These are phyloP conservation scores for Gallinago media DNA, from an alignment of 2,113 vertebrate species.

Conservation along the genomic window DNA sequence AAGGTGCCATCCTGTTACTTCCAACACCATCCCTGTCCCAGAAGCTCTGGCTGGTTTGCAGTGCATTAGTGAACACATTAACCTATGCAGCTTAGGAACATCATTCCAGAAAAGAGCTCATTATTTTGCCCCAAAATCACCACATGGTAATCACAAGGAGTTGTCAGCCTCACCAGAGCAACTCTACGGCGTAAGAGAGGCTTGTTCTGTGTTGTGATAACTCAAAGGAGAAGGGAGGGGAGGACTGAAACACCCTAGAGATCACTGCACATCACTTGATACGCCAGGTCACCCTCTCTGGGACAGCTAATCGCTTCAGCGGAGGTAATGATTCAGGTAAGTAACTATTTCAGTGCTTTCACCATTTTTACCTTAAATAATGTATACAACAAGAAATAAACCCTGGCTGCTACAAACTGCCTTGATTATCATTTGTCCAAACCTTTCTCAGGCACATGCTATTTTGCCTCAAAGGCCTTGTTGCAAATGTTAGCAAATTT, in stretches of 20 bases:
- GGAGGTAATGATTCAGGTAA: not conserved
- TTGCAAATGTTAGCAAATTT: rapidly evolving
- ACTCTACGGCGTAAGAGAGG: not conserved
- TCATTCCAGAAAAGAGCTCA: not conserved
- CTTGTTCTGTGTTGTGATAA: not conserved
- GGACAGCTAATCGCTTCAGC: not conserved
- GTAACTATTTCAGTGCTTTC: not conserved
- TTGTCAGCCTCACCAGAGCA: not conserved
- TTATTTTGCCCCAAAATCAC: not conserved
- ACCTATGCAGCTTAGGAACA: rapidly evolving
- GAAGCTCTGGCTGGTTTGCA: not conserved
- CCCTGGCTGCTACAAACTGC: not conserved
- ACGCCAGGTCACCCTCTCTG: not conserved
- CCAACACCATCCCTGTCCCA: not conserved
- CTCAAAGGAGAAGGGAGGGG: not conserved
- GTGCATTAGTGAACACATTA: rapidly evolving
- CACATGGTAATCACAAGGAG: not conserved
- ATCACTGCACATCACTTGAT: not conserved
- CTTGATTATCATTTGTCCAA: not conserved
- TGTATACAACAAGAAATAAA: not conserved
- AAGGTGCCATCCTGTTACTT: not conserved
- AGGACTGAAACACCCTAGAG: not conserved
- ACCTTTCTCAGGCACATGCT: not conserved
- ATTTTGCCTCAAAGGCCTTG: not conserved
- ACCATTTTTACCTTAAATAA: not conserved